phyloP scores from a whole-genome alignment of 2,113 vertebrate species.

The Hymenochirus boettgeri region DNA sequence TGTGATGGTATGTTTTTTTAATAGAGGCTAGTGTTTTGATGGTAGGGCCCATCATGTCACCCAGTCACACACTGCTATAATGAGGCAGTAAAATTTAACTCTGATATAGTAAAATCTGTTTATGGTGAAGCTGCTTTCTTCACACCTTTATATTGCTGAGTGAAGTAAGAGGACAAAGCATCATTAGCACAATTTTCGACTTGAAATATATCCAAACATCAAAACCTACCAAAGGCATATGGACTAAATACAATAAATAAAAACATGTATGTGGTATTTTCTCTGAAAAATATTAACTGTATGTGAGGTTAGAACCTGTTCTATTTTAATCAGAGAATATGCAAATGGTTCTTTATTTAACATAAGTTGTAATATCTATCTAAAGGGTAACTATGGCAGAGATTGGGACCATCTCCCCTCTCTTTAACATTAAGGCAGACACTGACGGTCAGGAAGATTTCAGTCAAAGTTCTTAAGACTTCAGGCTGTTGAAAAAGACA shows the following conservation, averaged over 20 bases:
- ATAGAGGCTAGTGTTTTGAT: conserved; percentile 49
- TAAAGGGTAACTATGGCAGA: too few species aligned
- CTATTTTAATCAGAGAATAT: too few species aligned
- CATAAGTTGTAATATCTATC: too few species aligned
- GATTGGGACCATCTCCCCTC: too few species aligned
- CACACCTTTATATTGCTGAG: conserved; percentile 34
- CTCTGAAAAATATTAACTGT: too few species aligned
- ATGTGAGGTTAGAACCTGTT: too few species aligned
- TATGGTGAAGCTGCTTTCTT: conserved; percentile 51
- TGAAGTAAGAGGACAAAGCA: conserved; percentile 5
- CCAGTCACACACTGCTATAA: conserved; percentile 63
- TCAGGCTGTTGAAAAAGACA: too few species aligned
- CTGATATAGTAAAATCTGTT: conserved; percentile 80
- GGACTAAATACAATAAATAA: conserved; percentile 18
- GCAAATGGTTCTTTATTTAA: too few species aligned
- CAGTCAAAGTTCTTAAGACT: too few species aligned
- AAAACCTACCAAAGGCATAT: neutral
- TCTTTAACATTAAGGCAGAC: too few species aligned
- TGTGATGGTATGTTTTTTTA: conserved; percentile 60
- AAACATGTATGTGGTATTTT: too few species aligned
- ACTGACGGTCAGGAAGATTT: too few species aligned
- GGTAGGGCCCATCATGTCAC: conserved; percentile 58
- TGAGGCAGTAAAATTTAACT: conserved; percentile 76
- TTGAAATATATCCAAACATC: neutral
- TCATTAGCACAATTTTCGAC: conserved; percentile 1